These are phyloP conservation scores for Calyptommatus sinebrachiatus DNA, from an alignment of 2,113 vertebrate genomes.

Conservation along the genomic window DNA sequence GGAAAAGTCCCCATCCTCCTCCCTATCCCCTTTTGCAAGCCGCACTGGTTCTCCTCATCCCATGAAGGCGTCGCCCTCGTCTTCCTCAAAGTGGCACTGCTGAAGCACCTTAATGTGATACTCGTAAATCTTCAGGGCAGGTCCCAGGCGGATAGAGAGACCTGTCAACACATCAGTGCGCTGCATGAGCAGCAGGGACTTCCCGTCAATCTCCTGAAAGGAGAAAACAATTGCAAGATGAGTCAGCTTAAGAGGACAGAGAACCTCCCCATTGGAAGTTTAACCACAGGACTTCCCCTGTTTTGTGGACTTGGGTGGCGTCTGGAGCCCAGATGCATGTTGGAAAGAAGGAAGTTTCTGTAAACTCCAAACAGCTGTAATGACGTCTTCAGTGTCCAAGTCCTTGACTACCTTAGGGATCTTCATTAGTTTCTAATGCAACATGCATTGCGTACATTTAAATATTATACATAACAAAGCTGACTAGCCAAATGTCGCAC, in stretches of 20 bases:
- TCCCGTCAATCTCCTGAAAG: conserved; percentile 86
- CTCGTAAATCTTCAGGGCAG: conserved; percentile 89
- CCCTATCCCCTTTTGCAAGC: conserved; percentile 7
- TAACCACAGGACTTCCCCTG: not conserved
- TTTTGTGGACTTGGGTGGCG: not conserved
- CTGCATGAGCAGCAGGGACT: conserved; percentile 88
- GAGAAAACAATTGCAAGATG: not conserved
- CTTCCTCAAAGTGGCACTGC: conserved; percentile 85
- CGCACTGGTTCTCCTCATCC: conserved; percentile 43
- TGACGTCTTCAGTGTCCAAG: not conserved
- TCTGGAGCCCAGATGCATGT: too few species aligned
- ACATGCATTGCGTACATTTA: not conserved
- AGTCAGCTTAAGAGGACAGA: not conserved
- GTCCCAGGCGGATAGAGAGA: conserved; percentile 85
- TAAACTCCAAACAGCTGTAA: not conserved
- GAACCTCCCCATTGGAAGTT: not conserved
- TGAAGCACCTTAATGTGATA: conserved; percentile 86
- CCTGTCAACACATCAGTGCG: conserved; percentile 86
- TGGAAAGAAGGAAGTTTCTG: not conserved
- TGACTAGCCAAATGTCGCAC: not conserved
- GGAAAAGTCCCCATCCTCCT: conserved; percentile 23
- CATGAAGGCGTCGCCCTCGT: conserved; percentile 66
- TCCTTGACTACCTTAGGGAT: not conserved
- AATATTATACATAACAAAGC: not conserved
- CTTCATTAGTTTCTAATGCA: not conserved